A percentile compares a stretch with the other conserved stretches of the same genome.
These are phyloP conservation scores for Boleophthalmus pectinirostris DNA, from an alignment of 2,113 vertebrate species.

Conservation along the genomic window DNA sequence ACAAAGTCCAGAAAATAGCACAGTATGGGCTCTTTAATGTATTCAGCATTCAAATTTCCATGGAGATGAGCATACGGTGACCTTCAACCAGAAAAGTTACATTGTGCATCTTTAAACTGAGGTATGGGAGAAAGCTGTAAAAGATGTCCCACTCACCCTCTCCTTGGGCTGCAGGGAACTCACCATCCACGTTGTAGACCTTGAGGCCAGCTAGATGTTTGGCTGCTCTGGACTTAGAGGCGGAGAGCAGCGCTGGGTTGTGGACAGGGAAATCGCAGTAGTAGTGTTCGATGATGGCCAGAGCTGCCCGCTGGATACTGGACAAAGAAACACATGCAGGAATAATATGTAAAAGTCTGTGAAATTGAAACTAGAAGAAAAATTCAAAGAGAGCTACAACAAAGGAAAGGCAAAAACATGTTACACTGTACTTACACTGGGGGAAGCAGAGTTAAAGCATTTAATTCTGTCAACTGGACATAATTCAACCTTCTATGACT, in stretches of 20 bases:
- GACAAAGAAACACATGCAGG: neutral
- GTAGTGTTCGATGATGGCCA: slow-evolving; percentile 91
- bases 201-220: slow-evolving; percentile 89
- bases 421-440: no score
- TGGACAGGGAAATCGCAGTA: slow-evolving; percentile 92
- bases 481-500: no score
- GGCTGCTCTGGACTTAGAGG: slow-evolving; percentile 84
- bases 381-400: neutral
- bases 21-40: no score
- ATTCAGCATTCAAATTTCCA: no score
- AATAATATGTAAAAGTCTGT: neutral
- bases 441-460: no score
- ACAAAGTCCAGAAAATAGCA: no score
- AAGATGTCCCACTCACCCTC: slow-evolving; percentile 61
- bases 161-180: slow-evolving; percentile 65
- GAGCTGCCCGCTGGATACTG: slow-evolving; percentile 91
- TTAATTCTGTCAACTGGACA: no score
- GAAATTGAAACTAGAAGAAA: neutral
- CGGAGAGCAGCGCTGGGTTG: slow-evolving; percentile 86
- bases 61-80: no score
- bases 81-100: no score
- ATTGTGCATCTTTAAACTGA: neutral
- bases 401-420: no score
- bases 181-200: slow-evolving; percentile 90
- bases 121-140: neutral